Percentiles rank a stretch among this genome's conserved stretches.
phyloP scores from a whole-genome alignment of 2,113 vertebrate species.

The Osmerus eperlanus region DNA sequence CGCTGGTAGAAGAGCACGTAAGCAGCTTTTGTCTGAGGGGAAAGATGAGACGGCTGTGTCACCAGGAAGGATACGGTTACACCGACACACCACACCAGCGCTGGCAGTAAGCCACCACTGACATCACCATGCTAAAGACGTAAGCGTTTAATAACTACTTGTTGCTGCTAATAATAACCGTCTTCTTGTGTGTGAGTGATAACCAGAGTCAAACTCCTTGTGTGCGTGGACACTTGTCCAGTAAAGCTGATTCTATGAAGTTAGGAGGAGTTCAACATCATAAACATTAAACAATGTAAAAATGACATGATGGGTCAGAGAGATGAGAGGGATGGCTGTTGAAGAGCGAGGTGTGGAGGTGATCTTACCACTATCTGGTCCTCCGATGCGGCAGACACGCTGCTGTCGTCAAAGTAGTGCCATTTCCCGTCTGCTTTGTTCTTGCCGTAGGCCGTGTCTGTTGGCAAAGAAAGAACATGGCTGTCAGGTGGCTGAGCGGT shows the following conservation, averaged over 20 bases:
- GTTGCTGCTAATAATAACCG: too few relatives aligned
- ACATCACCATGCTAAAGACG: neutral
- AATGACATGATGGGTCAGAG: too few relatives aligned
- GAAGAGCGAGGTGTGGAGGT: conserved; percentile 12
- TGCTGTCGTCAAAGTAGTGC: conserved; percentile 97
- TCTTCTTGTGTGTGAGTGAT: too few relatives aligned
- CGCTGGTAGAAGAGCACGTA: conserved; percentile 96
- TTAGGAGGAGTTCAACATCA: too few relatives aligned
- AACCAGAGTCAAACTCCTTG: too few relatives aligned
- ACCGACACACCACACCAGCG: conserved; percentile 26
- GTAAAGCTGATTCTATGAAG: too few relatives aligned
- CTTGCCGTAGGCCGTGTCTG: conserved; percentile 93
- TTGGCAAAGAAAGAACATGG: conserved; percentile 19
- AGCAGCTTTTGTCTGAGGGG: conserved; percentile 87
- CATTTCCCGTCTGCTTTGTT: conserved; percentile 88
- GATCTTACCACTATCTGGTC: conserved; percentile 95
- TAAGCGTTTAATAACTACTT: too few relatives aligned
- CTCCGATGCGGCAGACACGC: conserved; percentile 86
- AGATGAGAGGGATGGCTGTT: too few relatives aligned
- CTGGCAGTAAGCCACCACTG: conserved; percentile 1
- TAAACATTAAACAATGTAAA: too few relatives aligned
- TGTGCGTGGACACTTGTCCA: too few relatives aligned
- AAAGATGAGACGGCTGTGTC: neutral
- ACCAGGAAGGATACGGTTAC: conserved; percentile 28
- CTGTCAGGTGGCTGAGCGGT: neutral